These are phyloP conservation scores for Pediacus dermestoides DNA, from an alignment of 2,888 invertebrate genomes.

Conservation along the genomic window DNA sequence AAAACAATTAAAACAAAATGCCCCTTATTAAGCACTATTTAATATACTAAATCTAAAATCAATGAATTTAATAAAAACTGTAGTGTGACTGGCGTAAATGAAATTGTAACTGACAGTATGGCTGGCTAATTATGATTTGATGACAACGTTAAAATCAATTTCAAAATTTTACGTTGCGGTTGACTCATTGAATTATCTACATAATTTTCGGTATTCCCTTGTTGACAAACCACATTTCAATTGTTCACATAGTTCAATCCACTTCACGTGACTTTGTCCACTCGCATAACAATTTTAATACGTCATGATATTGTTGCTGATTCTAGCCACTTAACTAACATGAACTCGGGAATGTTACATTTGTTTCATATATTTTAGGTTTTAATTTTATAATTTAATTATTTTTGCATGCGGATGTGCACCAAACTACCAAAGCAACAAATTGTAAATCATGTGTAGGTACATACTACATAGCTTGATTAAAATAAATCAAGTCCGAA, in stretches of 20 bases:
- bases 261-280: not conserved
- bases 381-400: not conserved
- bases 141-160: conserved; percentile 6
- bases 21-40: not conserved
- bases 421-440: too few species aligned
- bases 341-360: not conserved
- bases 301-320: conserved; percentile 1
- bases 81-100: too few species aligned
- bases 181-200: too few species aligned
- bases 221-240: conserved; percentile 2
- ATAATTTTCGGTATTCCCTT: too few species aligned
- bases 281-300: conserved; percentile 1
- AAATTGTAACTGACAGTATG: conserved; percentile 4
- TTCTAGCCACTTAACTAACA: not conserved
- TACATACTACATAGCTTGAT: too few species aligned
- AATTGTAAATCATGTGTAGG: too few species aligned
- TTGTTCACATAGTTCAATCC: not conserved
- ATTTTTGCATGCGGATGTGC: not conserved
- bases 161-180: too few species aligned
- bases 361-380: conserved; percentile 1
- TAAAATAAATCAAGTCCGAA: too few species aligned
- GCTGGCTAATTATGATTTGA: conserved; percentile 7
- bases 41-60: not conserved
- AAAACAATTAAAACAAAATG: not conserved
- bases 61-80: conserved; percentile 5